A percentile compares a stretch with the other conserved stretches of the same genome.
Evolutionary conservation across 2,113 vertebrate genomes (phyloP).

Genomic region (Martes martes): DNA sequence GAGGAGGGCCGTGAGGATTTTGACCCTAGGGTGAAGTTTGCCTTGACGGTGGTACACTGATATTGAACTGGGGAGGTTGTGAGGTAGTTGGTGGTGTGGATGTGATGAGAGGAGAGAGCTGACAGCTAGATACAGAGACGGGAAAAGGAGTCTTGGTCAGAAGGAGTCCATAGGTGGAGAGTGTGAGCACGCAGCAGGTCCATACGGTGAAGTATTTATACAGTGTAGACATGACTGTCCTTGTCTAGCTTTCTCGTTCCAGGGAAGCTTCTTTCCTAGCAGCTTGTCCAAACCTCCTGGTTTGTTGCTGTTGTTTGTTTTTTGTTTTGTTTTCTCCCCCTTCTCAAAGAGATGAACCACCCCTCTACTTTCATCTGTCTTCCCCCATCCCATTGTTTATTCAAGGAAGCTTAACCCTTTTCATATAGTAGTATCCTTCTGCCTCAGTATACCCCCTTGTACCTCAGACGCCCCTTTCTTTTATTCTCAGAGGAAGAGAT

Average conservation of each 20-base stretch:
- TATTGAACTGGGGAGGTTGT: neutral
- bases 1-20: neutral
- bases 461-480: neutral
- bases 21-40: neutral
- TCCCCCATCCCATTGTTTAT: neutral
- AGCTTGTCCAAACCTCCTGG: neutral
- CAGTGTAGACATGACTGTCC: fast-evolving
- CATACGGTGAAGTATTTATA: fast-evolving
- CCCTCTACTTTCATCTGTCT: neutral
- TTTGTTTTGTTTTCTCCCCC: neutral
- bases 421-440: neutral
- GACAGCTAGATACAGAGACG: neutral
- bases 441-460: neutral
- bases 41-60: neutral
- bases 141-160: neutral
- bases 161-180: neutral
- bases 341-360: neutral
- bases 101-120: neutral
- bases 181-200: no score
- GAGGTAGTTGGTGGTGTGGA: neutral
- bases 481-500: neutral
- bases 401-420: neutral
- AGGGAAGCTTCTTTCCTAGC: neutral
- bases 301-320: no score
- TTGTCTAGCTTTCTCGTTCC: neutral